Conservation (phyloP, 2,797 vertebrate species). For the Poecilia picta region DNA sequence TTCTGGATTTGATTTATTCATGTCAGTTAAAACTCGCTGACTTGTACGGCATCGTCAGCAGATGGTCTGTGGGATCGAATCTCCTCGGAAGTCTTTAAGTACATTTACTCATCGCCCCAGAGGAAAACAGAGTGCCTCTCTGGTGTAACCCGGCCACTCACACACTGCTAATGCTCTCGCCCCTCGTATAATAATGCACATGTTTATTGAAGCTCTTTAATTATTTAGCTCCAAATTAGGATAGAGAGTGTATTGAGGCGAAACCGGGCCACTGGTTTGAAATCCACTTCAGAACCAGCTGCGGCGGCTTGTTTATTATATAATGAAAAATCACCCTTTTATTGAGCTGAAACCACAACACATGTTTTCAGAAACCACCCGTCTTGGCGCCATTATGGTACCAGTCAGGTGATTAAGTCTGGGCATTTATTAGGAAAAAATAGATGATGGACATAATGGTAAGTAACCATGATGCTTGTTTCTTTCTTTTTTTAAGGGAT, state of each 20-base stretch:
- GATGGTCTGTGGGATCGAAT: slow-evolving; percentile 24
- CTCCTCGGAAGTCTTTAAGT: slow-evolving; percentile 37
- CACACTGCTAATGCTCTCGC: slow-evolving; percentile 51
- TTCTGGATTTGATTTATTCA: slow-evolving; percentile 28
- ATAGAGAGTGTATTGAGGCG: slow-evolving; percentile 31
- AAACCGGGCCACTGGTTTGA: slow-evolving; percentile 37
- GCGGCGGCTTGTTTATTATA: slow-evolving; percentile 57
- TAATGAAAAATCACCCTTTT: slow-evolving; percentile 52
- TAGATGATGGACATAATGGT: background rate
- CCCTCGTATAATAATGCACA: slow-evolving; percentile 47
- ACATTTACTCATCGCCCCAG: slow-evolving; percentile 16
- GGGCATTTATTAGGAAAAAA: slow-evolving; percentile 31
- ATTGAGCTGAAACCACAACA: slow-evolving; percentile 38
- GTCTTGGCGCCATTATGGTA: slow-evolving; percentile 9
- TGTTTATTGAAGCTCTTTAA: slow-evolving; percentile 54
- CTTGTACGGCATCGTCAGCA: slow-evolving; percentile 15
- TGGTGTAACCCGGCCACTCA: slow-evolving; percentile 44
- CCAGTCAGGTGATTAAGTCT: slow-evolving; percentile 31
- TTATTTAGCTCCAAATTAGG: slow-evolving; percentile 64
- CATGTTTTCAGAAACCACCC: slow-evolving; percentile 8
- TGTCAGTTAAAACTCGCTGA: slow-evolving; percentile 27
- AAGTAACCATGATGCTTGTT: background rate
- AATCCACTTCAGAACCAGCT: slow-evolving; percentile 42
- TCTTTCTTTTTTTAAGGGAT: background rate
- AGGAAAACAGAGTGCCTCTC: slow-evolving; percentile 39